Evolutionary conservation across 2,888 invertebrate genomes (phyloP).

Genomic region (Dynastes grantii): DNA sequence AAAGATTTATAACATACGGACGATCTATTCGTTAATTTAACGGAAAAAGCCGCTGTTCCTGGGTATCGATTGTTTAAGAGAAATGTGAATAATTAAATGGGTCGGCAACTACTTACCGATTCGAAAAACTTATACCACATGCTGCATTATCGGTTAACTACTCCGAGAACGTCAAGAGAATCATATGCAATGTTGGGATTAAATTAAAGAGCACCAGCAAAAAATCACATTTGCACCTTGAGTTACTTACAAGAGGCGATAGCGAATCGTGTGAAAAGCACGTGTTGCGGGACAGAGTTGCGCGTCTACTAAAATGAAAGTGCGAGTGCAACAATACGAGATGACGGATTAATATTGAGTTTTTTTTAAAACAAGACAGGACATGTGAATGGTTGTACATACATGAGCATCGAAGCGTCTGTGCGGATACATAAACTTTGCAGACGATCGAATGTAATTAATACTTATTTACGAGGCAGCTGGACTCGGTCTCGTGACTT

Average conservation of each 20-base stretch:
- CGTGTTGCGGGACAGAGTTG: slow-evolving; percentile 55
- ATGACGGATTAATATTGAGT: slow-evolving; percentile 45
- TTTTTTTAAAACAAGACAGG: slow-evolving; percentile 39
- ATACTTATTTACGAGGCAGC: slow-evolving; percentile 43
- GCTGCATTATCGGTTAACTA: slow-evolving; percentile 3
- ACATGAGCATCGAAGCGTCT: slow-evolving; percentile 20
- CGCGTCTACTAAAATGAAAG: slow-evolving; percentile 55
- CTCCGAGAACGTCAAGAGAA: slow-evolving; percentile 2
- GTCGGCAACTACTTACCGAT: slow-evolving; percentile 29
- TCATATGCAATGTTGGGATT: slow-evolving; percentile 5
- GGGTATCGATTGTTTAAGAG: slow-evolving; percentile 28
- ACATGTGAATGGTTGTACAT: slow-evolving; percentile 40
- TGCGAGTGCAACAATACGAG: slow-evolving; percentile 51
- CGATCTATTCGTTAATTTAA: not conserved
- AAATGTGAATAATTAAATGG: slow-evolving; percentile 36
- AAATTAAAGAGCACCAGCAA: slow-evolving; percentile 8
- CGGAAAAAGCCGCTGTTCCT: slow-evolving; percentile 1
- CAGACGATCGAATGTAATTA: slow-evolving; percentile 42
- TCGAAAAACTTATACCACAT: slow-evolving; percentile 19
- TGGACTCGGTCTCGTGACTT: slow-evolving; percentile 26
- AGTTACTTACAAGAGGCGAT: not conserved
- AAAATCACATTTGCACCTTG: not conserved
- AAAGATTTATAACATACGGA: not conserved
- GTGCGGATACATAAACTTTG: slow-evolving; percentile 34
- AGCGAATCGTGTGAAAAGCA: slow-evolving; percentile 48